Evolutionary conservation across 2,113 vertebrate genomes (phyloP), one percentile per base, ranked within the genome.

Genomic region (Nibea albiflora): DNA sequence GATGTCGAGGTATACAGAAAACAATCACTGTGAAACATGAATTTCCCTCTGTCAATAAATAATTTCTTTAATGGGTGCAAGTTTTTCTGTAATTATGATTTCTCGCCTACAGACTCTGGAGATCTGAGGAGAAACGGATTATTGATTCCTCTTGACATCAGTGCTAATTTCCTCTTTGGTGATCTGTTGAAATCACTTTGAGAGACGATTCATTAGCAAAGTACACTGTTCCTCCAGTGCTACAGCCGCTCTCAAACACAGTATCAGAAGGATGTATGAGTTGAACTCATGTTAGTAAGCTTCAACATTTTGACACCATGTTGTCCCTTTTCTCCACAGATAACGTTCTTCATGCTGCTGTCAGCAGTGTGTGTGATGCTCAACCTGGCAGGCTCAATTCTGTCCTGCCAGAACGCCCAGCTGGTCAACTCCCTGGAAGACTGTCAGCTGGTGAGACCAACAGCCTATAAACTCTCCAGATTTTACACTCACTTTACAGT

Each of bases 301-400:
- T 28, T 42, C 57, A 78, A 44, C 16, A 24, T 64, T 84, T 67
- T 84, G 66, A 85, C 42, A 52, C 62, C 1, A n/a, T 35, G 44
- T 39, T 76, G 11, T 75, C 26, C 20, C 56, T 46, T 56, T 44
- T 80, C 17, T 74, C 39, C 11, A 44, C 95, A 99, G 98, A 98
- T 99, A 85, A 99, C 98, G 46, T 99, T 99, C 93, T 99, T 99
- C 95, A 98, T 99, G 98, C 94, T 99, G 92, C 95, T 99, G 74
- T 99, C 98, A 4, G 98, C 98, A 0, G 98, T 99, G 90, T 99
- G 98, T 4, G 98, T 99, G 82, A 99, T 99, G 97, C 95, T 99
- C 88, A 99, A 98, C 93, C 93, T 99, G 93, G 98, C 98, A 0
- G 98, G 98, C 28, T 99, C 98, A 78, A 99, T 99, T 82, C 96